Base-by-base conservation (phyloP, 2,888 invertebrate genomes). In the Hyppa rectilinea region DNA sequence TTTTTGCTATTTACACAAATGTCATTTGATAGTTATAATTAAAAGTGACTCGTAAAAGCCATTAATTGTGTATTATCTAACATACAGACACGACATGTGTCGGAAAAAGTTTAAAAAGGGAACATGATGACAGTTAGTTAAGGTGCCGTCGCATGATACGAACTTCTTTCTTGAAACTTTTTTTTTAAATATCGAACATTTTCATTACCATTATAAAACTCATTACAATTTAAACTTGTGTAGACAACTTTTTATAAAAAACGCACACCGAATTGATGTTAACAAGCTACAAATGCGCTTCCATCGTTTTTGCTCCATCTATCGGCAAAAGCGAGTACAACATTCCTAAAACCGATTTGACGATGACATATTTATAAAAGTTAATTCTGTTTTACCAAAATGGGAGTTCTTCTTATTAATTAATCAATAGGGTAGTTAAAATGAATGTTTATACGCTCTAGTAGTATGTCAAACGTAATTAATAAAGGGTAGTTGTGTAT, bases 41-140 rank as follows among this genome's bases (percentile, higher is more conserved):
- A 89, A 85, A 87, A 81, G 78, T 78, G 85, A 84, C 85, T 83
- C 70, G 71, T 84, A 82, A 85, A 81, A 78, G 75, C 76, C 69
- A 74, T 85, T 89, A 89, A 90, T 88, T 87, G 83, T 82, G 47
- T 73, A 83, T 86, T 87, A 86, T 87, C 85, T 87, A 82, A 79
- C 63, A 73, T 68, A 77, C 64, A 74, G 72, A 77, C 83, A 80
- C 62, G 82, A 74, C 76, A 79, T 75, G 49, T 79, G 70, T 75
- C 65, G 69, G 5, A 56, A 68, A 71, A 56, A 20, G 2, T 3
- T 23, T 6, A 26, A 71, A 77, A 74, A 75, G 63, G n/a, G 50
- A 47, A 72, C 65, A 63, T 61, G 77, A 62, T 65, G 69, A 76
- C 76, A 83, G 55, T 78, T 74, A 83, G 55, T 78, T 74, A 80